A percentile compares a stretch with the other conserved stretches of the same genome.
These are phyloP conservation scores for Solenopsis invicta DNA, from an alignment of 1,140 invertebrate species.

Conservation along the genomic window DNA sequence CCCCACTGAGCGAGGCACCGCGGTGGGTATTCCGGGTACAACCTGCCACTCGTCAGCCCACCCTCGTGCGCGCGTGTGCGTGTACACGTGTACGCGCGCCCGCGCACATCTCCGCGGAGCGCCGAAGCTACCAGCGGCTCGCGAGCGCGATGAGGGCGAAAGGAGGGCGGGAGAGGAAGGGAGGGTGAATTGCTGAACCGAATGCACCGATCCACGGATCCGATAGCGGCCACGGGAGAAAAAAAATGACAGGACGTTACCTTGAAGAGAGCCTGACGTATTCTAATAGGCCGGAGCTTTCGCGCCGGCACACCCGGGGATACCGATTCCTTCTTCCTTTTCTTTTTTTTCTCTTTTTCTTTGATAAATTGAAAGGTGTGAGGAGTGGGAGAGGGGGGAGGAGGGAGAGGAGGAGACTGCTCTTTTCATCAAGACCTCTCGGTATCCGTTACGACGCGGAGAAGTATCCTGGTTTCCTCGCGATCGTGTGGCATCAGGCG, in stretches of 20 bases:
- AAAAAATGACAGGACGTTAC: conserved; percentile 61
- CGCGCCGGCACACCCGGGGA: conserved; percentile 58
- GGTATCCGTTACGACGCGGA: conserved; percentile 39
- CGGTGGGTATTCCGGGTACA: conserved; percentile 85
- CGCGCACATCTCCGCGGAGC: conserved; percentile 29
- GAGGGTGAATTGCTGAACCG: conserved; percentile 49
- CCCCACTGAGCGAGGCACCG: conserved; percentile 83
- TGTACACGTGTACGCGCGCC: conserved; percentile 19
- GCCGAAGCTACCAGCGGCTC: conserved; percentile 39
- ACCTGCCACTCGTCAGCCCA: conserved; percentile 85
- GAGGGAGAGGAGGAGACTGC: conserved; percentile 6
- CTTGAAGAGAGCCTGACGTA: conserved; percentile 74
- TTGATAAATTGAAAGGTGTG: conserved; percentile 38
- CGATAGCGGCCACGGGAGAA: conserved; percentile 66
- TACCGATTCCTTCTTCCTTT: conserved; percentile 33
- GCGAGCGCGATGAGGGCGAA: conserved; percentile 22
- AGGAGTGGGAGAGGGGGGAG: not conserved
- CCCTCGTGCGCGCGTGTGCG: conserved; percentile 77
- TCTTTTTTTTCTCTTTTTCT: not conserved
- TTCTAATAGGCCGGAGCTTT: conserved; percentile 79
- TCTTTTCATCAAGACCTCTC: conserved; percentile 48
- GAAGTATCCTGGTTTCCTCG: conserved; percentile 17
- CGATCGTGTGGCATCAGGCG: not conserved
- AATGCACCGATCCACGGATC: conserved; percentile 69
- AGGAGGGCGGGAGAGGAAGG: not conserved